Percentiles rank a stretch among this genome's conserved stretches.
phyloP scores from a whole-genome alignment of 1,140 invertebrate species.

The Condylostylus longicornis region DNA sequence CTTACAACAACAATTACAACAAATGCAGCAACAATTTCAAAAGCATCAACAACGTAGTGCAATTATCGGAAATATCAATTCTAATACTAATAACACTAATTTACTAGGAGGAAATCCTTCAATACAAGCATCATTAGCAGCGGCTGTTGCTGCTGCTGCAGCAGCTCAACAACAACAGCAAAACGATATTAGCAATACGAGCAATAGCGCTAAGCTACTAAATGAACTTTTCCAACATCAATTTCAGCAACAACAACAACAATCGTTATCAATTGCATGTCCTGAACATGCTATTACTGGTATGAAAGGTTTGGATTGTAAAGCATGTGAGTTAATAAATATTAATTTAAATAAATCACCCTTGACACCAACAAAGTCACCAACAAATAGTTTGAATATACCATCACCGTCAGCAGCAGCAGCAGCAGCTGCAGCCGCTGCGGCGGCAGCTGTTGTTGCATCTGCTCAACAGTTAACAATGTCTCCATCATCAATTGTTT shows the following conservation, averaged over 20 bases:
- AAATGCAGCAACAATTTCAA: constrained; percentile 1
- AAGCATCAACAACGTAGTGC: background rate
- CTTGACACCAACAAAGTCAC: constrained; percentile 16
- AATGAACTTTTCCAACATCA: constrained; percentile 28
- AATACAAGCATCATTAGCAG: constrained; percentile 23
- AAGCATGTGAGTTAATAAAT: constrained; percentile 24
- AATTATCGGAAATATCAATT: background rate
- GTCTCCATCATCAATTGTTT: constrained; percentile 26
- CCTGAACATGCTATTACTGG: constrained; percentile 27
- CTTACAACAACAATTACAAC: constrained; percentile 15
- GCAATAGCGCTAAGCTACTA: constrained; percentile 21
- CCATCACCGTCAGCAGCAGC: constrained; percentile 23
- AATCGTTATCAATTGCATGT: constrained; percentile 24
- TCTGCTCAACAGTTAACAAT: too few relatives aligned
- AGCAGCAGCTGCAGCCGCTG: constrained; percentile 14
- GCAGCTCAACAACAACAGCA: constrained; percentile 2
- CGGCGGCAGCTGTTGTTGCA: constrained; percentile 21
- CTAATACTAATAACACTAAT: background rate
- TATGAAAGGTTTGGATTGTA: constrained; percentile 24
- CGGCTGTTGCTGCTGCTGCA: constrained; percentile 7
- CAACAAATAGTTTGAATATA: constrained; percentile 11
- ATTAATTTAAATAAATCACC: constrained; percentile 7
- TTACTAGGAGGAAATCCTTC: too few relatives aligned
- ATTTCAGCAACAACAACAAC: constrained; percentile 16
- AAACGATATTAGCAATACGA: constrained; percentile 15